Evolutionary conservation across 2,113 vertebrate species (phyloP).

Genomic region (Festucalex cinctus): DNA sequence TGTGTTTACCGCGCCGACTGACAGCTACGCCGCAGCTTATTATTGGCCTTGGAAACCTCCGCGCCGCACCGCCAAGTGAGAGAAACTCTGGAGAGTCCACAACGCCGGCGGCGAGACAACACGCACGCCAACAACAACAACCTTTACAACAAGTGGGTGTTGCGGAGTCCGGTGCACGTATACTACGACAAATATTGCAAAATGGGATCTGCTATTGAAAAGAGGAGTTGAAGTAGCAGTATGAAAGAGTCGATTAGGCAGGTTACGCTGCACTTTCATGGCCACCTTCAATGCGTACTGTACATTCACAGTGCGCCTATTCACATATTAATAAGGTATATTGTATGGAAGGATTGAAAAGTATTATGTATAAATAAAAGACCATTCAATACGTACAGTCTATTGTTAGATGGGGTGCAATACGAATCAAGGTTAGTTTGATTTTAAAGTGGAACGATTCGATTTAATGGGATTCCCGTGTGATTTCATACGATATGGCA

Average conservation of each 20-base stretch:
- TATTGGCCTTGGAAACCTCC: slow-evolving; percentile 64
- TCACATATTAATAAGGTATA: not conserved
- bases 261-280: slow-evolving; percentile 21
- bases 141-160: slow-evolving; percentile 33
- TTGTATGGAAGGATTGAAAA: not conserved
- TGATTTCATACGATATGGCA: too few relatives aligned
- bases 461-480: too few relatives aligned
- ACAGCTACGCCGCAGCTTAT: slow-evolving; percentile 63
- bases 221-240: slow-evolving; percentile 9
- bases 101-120: slow-evolving; percentile 42
- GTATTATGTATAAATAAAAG: too few relatives aligned
- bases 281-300: slow-evolving; percentile 3
- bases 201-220: slow-evolving; percentile 15
- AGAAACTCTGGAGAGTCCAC: slow-evolving; percentile 55
- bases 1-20: slow-evolving; percentile 67
- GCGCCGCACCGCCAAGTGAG: slow-evolving; percentile 42
- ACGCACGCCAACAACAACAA: slow-evolving; percentile 19
- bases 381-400: not conserved
- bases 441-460: too few relatives aligned
- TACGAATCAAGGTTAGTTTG: too few relatives aligned
- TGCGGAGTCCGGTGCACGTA: slow-evolving; percentile 26
- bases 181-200: slow-evolving; percentile 42
- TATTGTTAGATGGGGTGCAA: not conserved
- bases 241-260: slow-evolving; percentile 42
- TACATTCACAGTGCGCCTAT: slow-evolving; percentile 15